Conservation (phyloP, 2,113 vertebrate genomes). For the Tautogolabrus adspersus region DNA sequence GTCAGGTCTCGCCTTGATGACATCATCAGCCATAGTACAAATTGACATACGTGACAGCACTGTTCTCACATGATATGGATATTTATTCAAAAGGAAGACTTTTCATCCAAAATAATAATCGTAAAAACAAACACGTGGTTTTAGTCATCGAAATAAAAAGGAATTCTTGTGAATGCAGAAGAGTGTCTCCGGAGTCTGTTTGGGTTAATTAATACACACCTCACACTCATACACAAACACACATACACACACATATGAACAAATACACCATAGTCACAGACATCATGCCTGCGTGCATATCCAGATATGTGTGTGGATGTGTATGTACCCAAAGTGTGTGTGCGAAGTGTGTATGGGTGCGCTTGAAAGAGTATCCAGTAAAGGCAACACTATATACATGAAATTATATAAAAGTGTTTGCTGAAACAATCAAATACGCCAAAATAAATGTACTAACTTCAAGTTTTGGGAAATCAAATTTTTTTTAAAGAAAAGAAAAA, state of each 20-base stretch:
- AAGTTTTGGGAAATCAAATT: conserved; percentile 73
- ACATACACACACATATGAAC: conserved; percentile 68
- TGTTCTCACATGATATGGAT: conserved; percentile 79
- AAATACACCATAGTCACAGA: conserved; percentile 57
- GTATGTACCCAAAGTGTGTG: conserved; percentile 58
- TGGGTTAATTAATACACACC: conserved; percentile 67
- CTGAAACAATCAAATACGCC: conserved; percentile 67
- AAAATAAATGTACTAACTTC: conserved; percentile 69
- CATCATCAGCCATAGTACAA: conserved; percentile 77
- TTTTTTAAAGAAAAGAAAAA: conserved; percentile 20
- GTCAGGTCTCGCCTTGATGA: conserved; percentile 68
- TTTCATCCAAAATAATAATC: conserved; percentile 74
- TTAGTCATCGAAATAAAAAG: conserved; percentile 60
- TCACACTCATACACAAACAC: conserved; percentile 71
- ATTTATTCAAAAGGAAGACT: conserved; percentile 86
- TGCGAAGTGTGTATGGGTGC: conserved; percentile 57
- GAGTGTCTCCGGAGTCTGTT: conserved; percentile 71
- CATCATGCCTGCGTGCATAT: conserved; percentile 69
- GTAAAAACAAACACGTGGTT: conserved; percentile 52
- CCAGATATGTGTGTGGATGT: conserved; percentile 62
- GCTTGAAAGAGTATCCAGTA: conserved; percentile 55
- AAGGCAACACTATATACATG: conserved; percentile 84
- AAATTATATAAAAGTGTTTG: conserved; percentile 71
- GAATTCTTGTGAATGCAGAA: conserved; percentile 50
- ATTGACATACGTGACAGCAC: conserved; percentile 76